Percentiles rank a stretch among this genome's conserved stretches.
Evolutionary conservation across 2,113 vertebrate species (phyloP).

Genomic region (Paramisgurnus dabryanus): DNA sequence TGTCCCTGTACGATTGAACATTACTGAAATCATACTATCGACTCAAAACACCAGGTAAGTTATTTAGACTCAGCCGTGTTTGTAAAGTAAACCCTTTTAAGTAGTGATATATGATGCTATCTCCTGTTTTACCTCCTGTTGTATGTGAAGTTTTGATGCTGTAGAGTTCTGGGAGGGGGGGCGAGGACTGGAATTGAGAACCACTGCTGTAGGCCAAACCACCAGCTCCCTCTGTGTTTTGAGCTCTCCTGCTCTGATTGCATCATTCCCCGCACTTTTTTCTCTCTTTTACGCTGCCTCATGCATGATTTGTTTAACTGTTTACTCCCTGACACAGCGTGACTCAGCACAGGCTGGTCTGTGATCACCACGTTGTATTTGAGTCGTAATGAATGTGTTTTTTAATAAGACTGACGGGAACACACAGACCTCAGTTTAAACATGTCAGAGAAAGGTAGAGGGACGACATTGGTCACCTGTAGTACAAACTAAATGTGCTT

Average conservation of each 20-base stretch:
- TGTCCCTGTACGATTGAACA: background rate
- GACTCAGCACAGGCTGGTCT: constrained; percentile 45
- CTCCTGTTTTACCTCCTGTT: background rate
- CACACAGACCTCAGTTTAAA: constrained; percentile 14
- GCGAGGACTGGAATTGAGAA: too few species aligned
- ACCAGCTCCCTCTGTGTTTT: background rate
- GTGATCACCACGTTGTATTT: constrained; percentile 1
- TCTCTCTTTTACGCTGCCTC: background rate
- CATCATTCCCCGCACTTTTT: constrained; percentile 9
- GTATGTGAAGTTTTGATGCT: background rate
- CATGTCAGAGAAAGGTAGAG: background rate
- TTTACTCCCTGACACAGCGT: constrained; percentile 4
- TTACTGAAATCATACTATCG: too few species aligned
- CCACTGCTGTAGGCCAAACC: background rate
- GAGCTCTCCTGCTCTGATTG: background rate
- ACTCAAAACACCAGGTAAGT: too few species aligned
- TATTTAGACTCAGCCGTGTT: background rate
- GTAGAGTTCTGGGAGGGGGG: too few species aligned
- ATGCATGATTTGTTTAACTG: constrained; percentile 30
- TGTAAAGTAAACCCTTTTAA: background rate
- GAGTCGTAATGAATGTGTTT: background rate
- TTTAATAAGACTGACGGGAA: background rate
- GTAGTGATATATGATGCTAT: background rate
- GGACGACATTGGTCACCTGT: constrained; percentile 39
- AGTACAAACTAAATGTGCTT: constrained; percentile 30